Evolutionary conservation across 2,797 vertebrate genomes (phyloP).

Genomic region (Pogonophryne albipinna): DNA sequence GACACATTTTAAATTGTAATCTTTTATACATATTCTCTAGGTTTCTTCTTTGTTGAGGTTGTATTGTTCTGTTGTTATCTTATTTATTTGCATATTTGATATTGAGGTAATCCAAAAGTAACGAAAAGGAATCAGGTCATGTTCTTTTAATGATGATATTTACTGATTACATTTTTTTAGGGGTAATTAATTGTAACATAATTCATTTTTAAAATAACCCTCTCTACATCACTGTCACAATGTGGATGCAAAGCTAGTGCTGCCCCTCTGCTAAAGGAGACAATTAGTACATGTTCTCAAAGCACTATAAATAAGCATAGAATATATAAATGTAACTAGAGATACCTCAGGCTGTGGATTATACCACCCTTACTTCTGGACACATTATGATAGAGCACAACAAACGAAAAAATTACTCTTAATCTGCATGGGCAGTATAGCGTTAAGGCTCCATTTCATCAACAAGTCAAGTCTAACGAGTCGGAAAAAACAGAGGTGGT

Average conservation of each 20-base stretch:
- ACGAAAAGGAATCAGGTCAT: no score
- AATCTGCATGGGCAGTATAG: slow-evolving; percentile 81
- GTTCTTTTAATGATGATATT: no score
- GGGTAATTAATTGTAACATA: no score
- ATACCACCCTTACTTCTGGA: slow-evolving; percentile 27
- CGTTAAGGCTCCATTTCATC: slow-evolving; percentile 86
- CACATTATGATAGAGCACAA: slow-evolving; percentile 45
- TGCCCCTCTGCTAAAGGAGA: slow-evolving; percentile 11
- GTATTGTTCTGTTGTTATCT: no score
- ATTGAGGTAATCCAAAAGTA: no score
- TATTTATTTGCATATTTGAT: no score
- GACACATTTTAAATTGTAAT: no score
- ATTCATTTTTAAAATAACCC: no score
- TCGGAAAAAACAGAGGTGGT: slow-evolving; percentile 83
- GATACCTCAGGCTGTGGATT: slow-evolving; percentile 11
- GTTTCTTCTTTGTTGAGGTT: no score
- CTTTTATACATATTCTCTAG: no score
- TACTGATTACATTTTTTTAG: no score
- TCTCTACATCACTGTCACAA: neutral
- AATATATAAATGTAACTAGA: slow-evolving; percentile 34
- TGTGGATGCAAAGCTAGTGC: slow-evolving; percentile 7
- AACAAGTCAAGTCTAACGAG: slow-evolving; percentile 87
- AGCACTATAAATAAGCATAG: neutral
- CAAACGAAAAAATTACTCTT: slow-evolving; percentile 53
- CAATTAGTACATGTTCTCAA: slow-evolving; percentile 26